Evolutionary conservation across 1,140 invertebrate species (phyloP).

Genomic region (Temnothorax nylanderi): DNA sequence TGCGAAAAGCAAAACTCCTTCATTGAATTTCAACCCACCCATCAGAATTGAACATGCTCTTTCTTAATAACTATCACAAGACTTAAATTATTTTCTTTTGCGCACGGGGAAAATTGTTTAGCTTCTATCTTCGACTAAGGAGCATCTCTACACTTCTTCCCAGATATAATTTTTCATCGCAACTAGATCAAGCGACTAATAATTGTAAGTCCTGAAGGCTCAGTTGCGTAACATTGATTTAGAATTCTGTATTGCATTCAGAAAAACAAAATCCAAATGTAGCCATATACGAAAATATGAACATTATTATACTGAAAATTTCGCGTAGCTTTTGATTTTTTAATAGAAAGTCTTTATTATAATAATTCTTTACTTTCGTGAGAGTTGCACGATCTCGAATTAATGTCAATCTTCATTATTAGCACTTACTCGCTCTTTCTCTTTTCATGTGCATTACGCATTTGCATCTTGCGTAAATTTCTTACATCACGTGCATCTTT

Average conservation of each 20-base stretch:
- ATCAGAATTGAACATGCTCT: neutral
- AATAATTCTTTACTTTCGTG: neutral
- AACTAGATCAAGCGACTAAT: neutral
- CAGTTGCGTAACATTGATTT: neutral
- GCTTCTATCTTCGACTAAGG: neutral
- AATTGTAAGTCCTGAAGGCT: neutral
- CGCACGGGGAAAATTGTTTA: neutral
- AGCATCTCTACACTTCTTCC: neutral
- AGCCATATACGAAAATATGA: neutral
- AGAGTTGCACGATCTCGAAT: too few species aligned
- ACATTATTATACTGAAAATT: neutral
- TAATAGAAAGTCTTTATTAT: neutral
- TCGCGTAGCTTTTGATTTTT: neutral
- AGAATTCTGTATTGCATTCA: neutral
- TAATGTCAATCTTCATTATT: too few species aligned
- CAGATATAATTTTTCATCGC: neutral
- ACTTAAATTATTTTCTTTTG: conserved; percentile 9
- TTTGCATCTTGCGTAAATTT: neutral
- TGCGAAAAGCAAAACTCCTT: neutral
- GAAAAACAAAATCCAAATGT: neutral
- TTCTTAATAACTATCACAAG: conserved; percentile 8
- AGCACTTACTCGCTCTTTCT: neutral
- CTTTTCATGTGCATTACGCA: neutral
- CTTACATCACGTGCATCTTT: neutral
- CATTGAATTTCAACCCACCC: neutral